These are phyloP conservation scores for Pollimyrus isidori DNA, from an alignment of 2,113 vertebrate species.

Conservation along the genomic window DNA sequence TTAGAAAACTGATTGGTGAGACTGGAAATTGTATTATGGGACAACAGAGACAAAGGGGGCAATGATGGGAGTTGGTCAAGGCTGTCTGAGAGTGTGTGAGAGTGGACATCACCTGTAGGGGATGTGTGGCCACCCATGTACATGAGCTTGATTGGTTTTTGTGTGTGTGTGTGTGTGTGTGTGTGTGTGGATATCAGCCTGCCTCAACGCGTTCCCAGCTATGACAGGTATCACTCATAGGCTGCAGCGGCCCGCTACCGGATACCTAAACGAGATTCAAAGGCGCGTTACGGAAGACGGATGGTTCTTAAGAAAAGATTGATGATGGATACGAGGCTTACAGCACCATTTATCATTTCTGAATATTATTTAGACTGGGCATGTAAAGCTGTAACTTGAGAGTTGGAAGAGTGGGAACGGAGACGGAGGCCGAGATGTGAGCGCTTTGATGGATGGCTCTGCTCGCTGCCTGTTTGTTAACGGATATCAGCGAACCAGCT, in stretches of 20 bases:
- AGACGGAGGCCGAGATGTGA: conserved; percentile 73
- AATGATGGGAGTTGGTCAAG: background rate
- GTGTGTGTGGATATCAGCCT: background rate
- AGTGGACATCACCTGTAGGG: background rate
- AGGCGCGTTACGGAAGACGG: conserved; percentile 88
- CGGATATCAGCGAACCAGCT: conserved; percentile 68
- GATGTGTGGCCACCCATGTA: background rate
- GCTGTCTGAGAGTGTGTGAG: background rate
- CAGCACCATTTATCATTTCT: conserved; percentile 95
- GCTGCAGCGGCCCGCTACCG: conserved; percentile 65
- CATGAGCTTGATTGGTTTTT: background rate
- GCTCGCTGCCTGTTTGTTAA: conserved; percentile 81
- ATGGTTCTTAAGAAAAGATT: conserved; percentile 99
- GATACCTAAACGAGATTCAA: conserved; percentile 86
- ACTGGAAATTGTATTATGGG: background rate
- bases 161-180: background rate
- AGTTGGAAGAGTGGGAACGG: conserved; percentile 79
- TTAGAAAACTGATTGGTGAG: background rate
- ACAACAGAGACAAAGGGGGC: background rate
- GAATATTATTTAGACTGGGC: conserved; percentile 99
- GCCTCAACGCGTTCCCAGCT: conserved; percentile 30
- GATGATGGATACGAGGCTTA: conserved; percentile 94
- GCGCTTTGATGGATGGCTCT: conserved; percentile 80
- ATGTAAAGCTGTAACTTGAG: conserved; percentile 98
- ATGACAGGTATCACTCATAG: conserved; percentile 88